These are phyloP conservation scores for Ditylenchus weischeri DNA, from an alignment of 2,888 invertebrate genomes.

Conservation along the genomic window DNA sequence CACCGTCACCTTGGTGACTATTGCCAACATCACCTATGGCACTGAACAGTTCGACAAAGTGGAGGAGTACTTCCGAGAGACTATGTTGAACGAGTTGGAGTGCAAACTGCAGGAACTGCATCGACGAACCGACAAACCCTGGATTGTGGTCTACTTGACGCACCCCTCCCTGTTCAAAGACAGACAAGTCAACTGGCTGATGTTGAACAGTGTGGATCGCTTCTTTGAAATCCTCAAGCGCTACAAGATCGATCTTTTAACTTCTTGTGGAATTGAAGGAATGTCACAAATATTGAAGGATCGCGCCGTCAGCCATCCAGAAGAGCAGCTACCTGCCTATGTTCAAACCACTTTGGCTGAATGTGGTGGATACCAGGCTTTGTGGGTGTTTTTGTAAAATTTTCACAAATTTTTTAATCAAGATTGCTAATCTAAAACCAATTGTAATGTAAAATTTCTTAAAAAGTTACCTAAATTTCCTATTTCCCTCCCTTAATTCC, in stretches of 20 bases:
- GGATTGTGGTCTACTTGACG: conserved; percentile 20
- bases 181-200: conserved; percentile 17
- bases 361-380: conserved; percentile 9
- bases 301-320: conserved; percentile 10
- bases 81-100: conserved; percentile 28
- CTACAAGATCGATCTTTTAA: conserved; percentile 24
- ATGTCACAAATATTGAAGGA: conserved; percentile 21
- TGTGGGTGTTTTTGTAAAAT: not conserved
- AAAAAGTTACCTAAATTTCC: too few relatives aligned
- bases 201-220: conserved; percentile 22
- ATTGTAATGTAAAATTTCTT: too few relatives aligned
- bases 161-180: conserved; percentile 20
- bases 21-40: conserved; percentile 20
- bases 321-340: conserved; percentile 24
- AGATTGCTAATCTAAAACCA: too few relatives aligned
- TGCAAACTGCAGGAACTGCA: conserved; percentile 27
- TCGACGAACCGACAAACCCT: conserved; percentile 16
- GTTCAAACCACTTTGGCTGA: conserved; percentile 25
- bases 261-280: conserved; percentile 26
- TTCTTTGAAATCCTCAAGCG: conserved; percentile 27
- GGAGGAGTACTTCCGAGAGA: conserved; percentile 25
- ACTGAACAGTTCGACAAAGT: conserved; percentile 19
- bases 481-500: too few relatives aligned
- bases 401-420: too few relatives aligned
- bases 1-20: conserved; percentile 23